Conservation (phyloP, 2,797 vertebrate genomes). For the Echeneis naucrates region DNA sequence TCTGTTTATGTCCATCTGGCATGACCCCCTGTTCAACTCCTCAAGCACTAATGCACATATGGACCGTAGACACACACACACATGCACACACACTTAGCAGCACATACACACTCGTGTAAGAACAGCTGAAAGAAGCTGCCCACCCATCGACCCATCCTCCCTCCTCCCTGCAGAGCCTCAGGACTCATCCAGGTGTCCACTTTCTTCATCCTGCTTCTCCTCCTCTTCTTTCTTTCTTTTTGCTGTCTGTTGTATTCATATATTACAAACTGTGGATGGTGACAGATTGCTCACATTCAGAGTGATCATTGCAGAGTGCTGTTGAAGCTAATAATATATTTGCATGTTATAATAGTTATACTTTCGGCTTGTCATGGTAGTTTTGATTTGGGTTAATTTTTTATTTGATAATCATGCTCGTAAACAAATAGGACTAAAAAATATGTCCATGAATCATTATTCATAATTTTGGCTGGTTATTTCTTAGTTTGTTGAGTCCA, state of each 20-base stretch:
- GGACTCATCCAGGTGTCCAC: constrained; percentile 81
- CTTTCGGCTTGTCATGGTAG: too few species aligned
- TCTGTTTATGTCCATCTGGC: constrained; percentile 76
- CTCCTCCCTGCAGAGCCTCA: constrained; percentile 70
- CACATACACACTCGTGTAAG: constrained; percentile 53
- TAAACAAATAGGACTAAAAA: neutral
- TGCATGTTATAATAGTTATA: neutral
- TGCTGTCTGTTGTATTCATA: constrained; percentile 17
- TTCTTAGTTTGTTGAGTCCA: neutral
- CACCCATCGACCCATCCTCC: constrained; percentile 53
- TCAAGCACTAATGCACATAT: constrained; percentile 81
- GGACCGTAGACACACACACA: constrained; percentile 63
- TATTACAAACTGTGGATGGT: constrained; percentile 36
- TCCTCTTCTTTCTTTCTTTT: constrained; percentile 27
- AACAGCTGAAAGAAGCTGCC: constrained; percentile 78
- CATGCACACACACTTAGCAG: constrained; percentile 22
- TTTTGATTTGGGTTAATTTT: neutral
- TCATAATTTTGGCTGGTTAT: neutral
- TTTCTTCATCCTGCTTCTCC: constrained; percentile 45
- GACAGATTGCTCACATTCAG: constrained; percentile 36
- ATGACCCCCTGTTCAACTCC: constrained; percentile 80
- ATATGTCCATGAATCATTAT: neutral
- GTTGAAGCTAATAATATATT: neutral
- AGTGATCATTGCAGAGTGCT: neutral
- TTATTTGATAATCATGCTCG: neutral